These are phyloP conservation scores for Aphelenchoides bicaudatus DNA, from an alignment of 2,888 invertebrate genomes.

Conservation along the genomic window DNA sequence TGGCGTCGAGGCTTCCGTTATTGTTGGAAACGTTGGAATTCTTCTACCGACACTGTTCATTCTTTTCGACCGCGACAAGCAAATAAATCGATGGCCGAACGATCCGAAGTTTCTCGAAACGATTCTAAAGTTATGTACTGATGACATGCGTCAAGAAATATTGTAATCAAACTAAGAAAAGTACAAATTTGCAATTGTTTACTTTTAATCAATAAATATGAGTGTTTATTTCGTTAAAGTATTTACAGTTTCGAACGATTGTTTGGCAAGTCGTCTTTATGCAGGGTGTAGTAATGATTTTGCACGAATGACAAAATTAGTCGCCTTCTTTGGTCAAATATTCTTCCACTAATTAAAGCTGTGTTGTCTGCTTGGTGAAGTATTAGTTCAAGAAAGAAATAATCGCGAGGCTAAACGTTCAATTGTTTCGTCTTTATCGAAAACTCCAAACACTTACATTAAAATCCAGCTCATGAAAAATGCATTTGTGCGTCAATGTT, in stretches of 20 bases:
- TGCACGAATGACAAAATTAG: neutral
- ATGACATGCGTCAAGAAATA: neutral
- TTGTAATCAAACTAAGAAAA: neutral
- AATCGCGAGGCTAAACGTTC: constrained; percentile 14
- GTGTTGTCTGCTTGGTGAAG: neutral
- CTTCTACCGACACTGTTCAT: constrained; percentile 4
- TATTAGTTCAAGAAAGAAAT: constrained; percentile 12
- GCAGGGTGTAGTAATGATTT: constrained; percentile 9
- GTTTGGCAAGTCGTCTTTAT: constrained; percentile 7
- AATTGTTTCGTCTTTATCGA: too few relatives aligned
- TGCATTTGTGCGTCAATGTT: constrained; percentile 7
- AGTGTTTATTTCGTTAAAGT: neutral
- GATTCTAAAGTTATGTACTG: constrained; percentile 4
- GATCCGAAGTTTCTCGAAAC: neutral
- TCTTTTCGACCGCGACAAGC: neutral
- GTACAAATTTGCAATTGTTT: neutral
- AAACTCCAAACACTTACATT: too few relatives aligned
- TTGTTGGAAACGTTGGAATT: neutral
- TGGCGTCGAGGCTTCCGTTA: neutral
- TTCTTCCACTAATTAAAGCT: constrained; percentile 10
- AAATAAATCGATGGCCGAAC: neutral
- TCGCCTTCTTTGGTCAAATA: constrained; percentile 2
- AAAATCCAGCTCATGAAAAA: constrained; percentile 10
- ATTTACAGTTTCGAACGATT: constrained; percentile 1
- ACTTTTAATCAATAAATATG: constrained; percentile 5